These are phyloP conservation scores for Puma concolor DNA, from an alignment of 2,113 vertebrate species.

Conservation along the genomic window DNA sequence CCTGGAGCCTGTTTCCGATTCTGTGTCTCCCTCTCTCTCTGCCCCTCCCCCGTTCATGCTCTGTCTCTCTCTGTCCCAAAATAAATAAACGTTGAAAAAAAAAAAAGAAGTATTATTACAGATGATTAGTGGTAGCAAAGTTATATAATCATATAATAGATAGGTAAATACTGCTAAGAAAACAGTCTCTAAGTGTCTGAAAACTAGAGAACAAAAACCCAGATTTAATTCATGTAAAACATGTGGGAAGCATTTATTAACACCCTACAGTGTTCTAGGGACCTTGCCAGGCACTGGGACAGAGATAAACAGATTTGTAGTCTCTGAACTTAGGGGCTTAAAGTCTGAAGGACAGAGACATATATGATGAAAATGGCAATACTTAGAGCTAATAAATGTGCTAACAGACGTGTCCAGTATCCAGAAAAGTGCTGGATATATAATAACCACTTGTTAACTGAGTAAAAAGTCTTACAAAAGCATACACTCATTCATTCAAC, in stretches of 20 bases:
- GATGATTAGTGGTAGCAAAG: not conserved
- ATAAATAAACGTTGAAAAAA: too few species aligned
- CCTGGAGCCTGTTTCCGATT: too few species aligned
- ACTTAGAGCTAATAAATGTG: not conserved
- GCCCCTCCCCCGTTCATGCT: too few species aligned
- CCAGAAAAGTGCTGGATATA: not conserved
- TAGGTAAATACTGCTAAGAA: constrained; percentile 7
- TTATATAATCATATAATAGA: not conserved
- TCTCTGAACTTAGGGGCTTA: not conserved
- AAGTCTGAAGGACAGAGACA: not conserved
- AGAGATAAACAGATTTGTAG: not conserved
- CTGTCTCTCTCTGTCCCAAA: too few species aligned
- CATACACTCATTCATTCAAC: not conserved
- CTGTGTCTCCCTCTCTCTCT: too few species aligned
- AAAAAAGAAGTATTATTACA: not conserved
- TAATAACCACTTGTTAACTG: not conserved
- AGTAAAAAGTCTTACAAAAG: not conserved
- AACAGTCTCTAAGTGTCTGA: not conserved
- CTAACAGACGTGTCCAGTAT: not conserved
- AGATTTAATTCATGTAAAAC: not conserved
- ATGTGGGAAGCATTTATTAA: not conserved
- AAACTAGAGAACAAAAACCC: not conserved
- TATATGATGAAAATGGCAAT: not conserved
- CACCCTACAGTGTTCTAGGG: not conserved
- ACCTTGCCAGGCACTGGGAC: not conserved